Evolutionary conservation across 2,113 vertebrate species (phyloP).

Genomic region (Pantherophis guttatus): DNA sequence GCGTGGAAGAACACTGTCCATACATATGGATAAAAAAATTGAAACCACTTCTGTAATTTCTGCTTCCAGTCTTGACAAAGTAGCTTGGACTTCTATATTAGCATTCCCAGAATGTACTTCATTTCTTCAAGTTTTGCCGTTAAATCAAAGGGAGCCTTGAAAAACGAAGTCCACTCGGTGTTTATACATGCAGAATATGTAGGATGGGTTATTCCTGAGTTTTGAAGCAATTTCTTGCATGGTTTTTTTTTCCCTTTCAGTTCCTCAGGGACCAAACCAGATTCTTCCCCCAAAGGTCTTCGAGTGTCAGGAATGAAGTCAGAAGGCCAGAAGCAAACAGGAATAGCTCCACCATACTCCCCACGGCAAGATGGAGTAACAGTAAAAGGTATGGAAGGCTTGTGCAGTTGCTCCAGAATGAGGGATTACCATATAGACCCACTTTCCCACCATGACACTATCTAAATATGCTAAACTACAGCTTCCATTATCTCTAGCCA

Average conservation of each 20-base stretch:
- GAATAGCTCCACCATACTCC: slow-evolving; percentile 73
- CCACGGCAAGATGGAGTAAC: slow-evolving; percentile 74
- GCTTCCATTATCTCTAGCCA: not conserved
- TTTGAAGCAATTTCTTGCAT: not conserved
- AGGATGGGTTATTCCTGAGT: not conserved
- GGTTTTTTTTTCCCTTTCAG: slow-evolving; percentile 63
- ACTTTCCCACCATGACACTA: not conserved
- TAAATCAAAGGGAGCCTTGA: not conserved
- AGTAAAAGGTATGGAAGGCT: slow-evolving; percentile 76
- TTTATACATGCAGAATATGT: not conserved
- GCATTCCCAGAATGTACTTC: not conserved
- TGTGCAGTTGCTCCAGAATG: not conserved
- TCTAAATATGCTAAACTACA: not conserved
- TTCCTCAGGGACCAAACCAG: slow-evolving; percentile 84
- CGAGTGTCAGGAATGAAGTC: slow-evolving; percentile 81
- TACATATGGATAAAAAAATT: not conserved
- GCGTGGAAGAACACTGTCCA: not conserved
- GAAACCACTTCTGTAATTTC: not conserved
- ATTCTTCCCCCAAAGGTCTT: slow-evolving; percentile 87
- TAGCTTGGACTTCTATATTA: not conserved
- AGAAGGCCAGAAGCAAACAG: slow-evolving; percentile 81
- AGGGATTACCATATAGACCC: not conserved
- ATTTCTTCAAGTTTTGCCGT: not conserved
- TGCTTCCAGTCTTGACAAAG: not conserved
- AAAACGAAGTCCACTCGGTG: not conserved